Base-by-base conservation (phyloP, 2,888 invertebrate species). In the Epirrhoe tristata region DNA sequence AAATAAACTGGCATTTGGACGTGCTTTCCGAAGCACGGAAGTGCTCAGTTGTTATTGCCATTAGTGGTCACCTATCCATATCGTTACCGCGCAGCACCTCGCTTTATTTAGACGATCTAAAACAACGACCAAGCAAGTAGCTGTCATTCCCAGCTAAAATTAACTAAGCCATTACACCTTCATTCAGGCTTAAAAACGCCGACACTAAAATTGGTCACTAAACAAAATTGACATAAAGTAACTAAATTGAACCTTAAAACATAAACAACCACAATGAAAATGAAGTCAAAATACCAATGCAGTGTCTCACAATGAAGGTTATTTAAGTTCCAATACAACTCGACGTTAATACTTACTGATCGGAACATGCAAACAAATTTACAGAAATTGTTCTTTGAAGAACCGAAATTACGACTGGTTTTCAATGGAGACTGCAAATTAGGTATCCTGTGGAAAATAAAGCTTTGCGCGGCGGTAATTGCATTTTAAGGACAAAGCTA, bases 341-440 rank as follows among this genome's bases (percentile, higher is more conserved):
- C 77, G 81, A 83, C 80, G 84, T 87, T 90, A 89, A 90, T 88
- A 85, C 80, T 82, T 83, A 88, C 87, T 87, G 87, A 84, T 63
- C 75, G 80, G 80, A 82, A 86, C 88, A 87, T 86, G 88, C 89
- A 90, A 91, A 91, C 91, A 91, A 90, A 91, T 92, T 91, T 89
- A 89, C 87, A 89, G 78, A 91, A 90, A 90, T 90, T 84, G 88
- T 88, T 88, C 86, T 75, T 84, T 84, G 63, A 81, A 78, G 82
- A 84, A 85, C 85, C 85, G 84, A 89, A 89, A 90, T 89, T 85
- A 89, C 83, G 86, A 88, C 86, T 85, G 87, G 86, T 58, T 57
- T 66, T 65, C 62, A 57, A 74, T 36, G 58, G 59, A 52, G 34
- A n/a, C 36, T 53, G 56, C 31, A 58, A 58, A 57, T 48, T 48